Conservation (phyloP, 2,797 vertebrate species). For the Linurgus olivaceus region DNA sequence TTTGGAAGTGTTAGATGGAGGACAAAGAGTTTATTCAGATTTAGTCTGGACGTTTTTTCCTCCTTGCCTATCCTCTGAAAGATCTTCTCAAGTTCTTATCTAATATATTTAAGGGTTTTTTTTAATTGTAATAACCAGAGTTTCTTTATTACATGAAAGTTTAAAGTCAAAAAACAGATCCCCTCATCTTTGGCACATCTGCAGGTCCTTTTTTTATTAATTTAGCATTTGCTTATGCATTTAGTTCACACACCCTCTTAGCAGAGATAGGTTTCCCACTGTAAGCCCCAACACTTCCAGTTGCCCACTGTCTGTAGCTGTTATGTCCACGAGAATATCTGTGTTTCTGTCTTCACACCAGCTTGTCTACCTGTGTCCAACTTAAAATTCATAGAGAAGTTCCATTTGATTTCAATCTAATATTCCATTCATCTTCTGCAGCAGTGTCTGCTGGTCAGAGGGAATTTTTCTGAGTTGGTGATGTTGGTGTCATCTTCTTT, state of each 20-base stretch:
- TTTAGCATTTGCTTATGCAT: slow-evolving; percentile 7
- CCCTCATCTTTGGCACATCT: background rate
- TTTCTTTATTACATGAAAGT: background rate
- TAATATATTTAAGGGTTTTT: background rate
- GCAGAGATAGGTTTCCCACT: background rate
- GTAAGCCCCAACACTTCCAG: background rate
- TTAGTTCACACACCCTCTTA: background rate
- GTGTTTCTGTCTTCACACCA: background rate
- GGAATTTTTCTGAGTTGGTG: background rate
- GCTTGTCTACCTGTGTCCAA: background rate
- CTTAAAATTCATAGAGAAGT: background rate
- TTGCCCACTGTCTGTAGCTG: background rate
- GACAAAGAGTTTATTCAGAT: background rate
- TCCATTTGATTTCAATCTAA: slow-evolving; percentile 4
- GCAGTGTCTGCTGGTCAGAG: background rate
- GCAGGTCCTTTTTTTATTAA: background rate
- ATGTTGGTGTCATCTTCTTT: background rate
- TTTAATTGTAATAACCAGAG: background rate
- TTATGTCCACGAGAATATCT: background rate
- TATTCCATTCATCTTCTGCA: background rate
- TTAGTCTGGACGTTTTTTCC: background rate
- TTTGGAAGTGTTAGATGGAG: background rate
- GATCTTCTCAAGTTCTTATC: background rate
- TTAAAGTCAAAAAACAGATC: background rate
- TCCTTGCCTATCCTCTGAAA: background rate